Conservation (phyloP, 2,113 vertebrate species). For the Lycaon pictus region DNA sequence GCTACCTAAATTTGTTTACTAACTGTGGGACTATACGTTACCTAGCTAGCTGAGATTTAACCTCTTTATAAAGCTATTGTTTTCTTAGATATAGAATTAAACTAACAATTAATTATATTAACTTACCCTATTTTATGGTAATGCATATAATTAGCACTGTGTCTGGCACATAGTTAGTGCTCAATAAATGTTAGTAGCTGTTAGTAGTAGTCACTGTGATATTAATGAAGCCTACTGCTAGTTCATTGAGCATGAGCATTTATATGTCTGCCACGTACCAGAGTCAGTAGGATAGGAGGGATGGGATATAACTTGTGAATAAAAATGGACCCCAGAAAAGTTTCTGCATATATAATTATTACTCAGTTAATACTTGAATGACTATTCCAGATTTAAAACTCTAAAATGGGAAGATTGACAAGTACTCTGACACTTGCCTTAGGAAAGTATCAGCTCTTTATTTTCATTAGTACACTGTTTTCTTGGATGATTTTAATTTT, state of each 20-base stretch:
- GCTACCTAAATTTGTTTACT: not conserved
- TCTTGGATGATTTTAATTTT: not conserved
- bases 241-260: not conserved
- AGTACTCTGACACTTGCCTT: not conserved
- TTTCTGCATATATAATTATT: not conserved
- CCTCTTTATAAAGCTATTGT: not conserved
- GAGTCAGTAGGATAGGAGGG: not conserved
- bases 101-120: slow-evolving; percentile 15
- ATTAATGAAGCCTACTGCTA: not conserved
- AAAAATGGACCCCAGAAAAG: not conserved
- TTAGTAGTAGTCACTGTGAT: not conserved
- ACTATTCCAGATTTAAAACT: not conserved
- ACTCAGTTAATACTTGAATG: not conserved
- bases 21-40: not conserved
- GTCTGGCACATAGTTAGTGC: not conserved
- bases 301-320: not conserved
- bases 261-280: not conserved
- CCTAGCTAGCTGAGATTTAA: not conserved
- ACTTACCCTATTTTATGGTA: not conserved
- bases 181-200: slow-evolving; percentile 21
- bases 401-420: not conserved
- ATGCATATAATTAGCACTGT: not conserved
- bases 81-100: slow-evolving; percentile 27
- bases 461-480: not conserved
- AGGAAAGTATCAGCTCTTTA: not conserved